These are phyloP conservation scores for Rhynchophorus ferrugineus DNA, from an alignment of 1,140 invertebrate genomes.

Conservation along the genomic window DNA sequence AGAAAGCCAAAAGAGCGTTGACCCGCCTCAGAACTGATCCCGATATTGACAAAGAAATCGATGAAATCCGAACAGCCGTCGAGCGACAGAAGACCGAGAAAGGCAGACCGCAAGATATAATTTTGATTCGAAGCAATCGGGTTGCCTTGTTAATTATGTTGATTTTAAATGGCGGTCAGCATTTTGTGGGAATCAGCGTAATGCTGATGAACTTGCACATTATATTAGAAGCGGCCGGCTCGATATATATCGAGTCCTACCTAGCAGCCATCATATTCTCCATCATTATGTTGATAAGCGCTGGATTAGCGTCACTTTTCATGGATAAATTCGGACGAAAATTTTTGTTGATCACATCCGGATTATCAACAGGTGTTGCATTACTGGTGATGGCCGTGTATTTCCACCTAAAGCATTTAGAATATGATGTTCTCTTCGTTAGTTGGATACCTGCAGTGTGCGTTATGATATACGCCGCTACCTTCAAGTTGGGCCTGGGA, in stretches of 20 bases:
- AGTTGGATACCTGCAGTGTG: slow-evolving; percentile 31
- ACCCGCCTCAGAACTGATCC: slow-evolving; percentile 40
- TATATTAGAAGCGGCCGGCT: slow-evolving; percentile 34
- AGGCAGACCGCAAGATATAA: slow-evolving; percentile 24
- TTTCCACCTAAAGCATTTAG: slow-evolving; percentile 27
- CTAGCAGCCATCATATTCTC: slow-evolving; percentile 28
- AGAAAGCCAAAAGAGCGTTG: slow-evolving; percentile 45
- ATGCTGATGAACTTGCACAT: slow-evolving; percentile 33
- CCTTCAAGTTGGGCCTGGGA: slow-evolving; percentile 30
- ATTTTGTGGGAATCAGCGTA: slow-evolving; percentile 33
- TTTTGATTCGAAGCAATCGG: slow-evolving; percentile 28
- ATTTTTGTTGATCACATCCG: slow-evolving; percentile 24
- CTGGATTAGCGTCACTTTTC: slow-evolving; percentile 16
- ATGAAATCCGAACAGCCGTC: slow-evolving; percentile 25
- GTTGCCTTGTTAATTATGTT: slow-evolving; percentile 28
- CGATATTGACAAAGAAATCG: slow-evolving; percentile 36
- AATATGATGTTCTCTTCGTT: slow-evolving; percentile 12
- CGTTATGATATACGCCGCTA: slow-evolving; percentile 27
- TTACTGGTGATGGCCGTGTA: slow-evolving; percentile 26
- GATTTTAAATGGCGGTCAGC: slow-evolving; percentile 26
- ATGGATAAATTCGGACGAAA: slow-evolving; percentile 31
- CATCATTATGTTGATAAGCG: slow-evolving; percentile 25
- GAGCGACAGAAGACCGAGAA: slow-evolving; percentile 26
- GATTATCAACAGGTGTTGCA: slow-evolving; percentile 21
- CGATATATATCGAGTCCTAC: slow-evolving; percentile 19